These are phyloP conservation scores for Hemitrygon akajei DNA, from an alignment of 2,797 vertebrate genomes.

Conservation along the genomic window DNA sequence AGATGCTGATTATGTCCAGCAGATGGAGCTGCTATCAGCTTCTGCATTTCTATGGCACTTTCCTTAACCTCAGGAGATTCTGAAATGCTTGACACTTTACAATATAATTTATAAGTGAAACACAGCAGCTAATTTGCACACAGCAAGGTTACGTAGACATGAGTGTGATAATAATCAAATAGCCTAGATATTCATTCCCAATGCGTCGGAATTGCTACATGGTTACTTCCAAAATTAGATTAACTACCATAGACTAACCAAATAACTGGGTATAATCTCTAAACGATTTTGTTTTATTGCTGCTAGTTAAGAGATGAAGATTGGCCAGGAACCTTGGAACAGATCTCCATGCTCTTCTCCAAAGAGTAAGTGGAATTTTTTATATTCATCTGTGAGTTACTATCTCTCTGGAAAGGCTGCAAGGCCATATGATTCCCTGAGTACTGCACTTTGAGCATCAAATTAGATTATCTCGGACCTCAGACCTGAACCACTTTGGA, in stretches of 20 bases:
- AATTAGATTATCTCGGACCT: neutral
- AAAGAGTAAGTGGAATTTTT: neutral
- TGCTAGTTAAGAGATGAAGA: neutral
- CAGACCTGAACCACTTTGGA: neutral
- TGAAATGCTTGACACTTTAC: neutral
- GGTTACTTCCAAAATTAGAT: too few species aligned
- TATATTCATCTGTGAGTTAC: neutral
- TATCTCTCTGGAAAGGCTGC: neutral
- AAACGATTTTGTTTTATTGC: neutral
- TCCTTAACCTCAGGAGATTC: neutral
- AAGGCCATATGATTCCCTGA: neutral
- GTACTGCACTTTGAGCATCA: neutral
- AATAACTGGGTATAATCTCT: too few species aligned
- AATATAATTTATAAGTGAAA: neutral
- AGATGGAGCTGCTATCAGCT: neutral
- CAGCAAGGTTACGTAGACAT: neutral
- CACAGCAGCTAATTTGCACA: neutral
- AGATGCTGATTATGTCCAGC: neutral
- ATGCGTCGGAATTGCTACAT: too few species aligned
- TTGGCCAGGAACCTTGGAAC: neutral
- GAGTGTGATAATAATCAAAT: neutral
- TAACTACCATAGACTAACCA: too few species aligned
- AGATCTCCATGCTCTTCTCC: neutral
- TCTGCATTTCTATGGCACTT: neutral
- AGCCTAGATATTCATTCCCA: too few species aligned